Percentiles rank a stretch among this genome's conserved stretches.
These are phyloP conservation scores for Mythimna impura DNA, from an alignment of 2,888 invertebrate species.

Conservation along the genomic window DNA sequence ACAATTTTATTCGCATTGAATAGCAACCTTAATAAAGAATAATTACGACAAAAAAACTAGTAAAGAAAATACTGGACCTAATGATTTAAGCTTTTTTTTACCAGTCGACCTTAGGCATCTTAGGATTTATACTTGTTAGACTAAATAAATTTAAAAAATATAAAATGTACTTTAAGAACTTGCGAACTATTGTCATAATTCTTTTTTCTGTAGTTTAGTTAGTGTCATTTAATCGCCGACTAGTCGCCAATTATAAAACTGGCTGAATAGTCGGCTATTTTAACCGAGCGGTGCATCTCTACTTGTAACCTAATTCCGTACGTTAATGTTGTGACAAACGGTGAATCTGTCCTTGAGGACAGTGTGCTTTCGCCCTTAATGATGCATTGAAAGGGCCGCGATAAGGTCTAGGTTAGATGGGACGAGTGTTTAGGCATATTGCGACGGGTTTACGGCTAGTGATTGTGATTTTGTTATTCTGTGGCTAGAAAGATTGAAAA, in stretches of 20 bases:
- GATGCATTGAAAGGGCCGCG: slow-evolving; percentile 39
- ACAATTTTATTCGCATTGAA: no score
- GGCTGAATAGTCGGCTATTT: neutral
- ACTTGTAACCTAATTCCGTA: slow-evolving; percentile 51
- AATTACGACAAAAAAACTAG: no score
- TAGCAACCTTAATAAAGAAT: no score
- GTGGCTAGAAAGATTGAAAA: neutral
- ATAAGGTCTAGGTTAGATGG: slow-evolving; percentile 41
- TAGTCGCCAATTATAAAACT: neutral
- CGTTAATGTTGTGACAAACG: slow-evolving; percentile 52
- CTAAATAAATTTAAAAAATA: no score
- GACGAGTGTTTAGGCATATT: neutral
- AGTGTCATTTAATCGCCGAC: neutral
- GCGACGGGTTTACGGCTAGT: neutral
- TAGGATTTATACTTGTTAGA: no score
- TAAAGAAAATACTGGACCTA: no score
- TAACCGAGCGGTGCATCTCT: neutral
- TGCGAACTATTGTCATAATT: no score
- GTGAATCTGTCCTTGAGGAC: slow-evolving; percentile 46
- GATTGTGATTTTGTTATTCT: slow-evolving; percentile 15
- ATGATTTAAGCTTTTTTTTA: no score
- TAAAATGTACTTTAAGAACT: no score
- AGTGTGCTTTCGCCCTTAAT: slow-evolving; percentile 38
- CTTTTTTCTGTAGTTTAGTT: no score
- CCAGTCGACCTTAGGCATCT: no score